Evolutionary conservation across 2,888 invertebrate genomes (phyloP).

Genomic region (Drymonia ruficornis): DNA sequence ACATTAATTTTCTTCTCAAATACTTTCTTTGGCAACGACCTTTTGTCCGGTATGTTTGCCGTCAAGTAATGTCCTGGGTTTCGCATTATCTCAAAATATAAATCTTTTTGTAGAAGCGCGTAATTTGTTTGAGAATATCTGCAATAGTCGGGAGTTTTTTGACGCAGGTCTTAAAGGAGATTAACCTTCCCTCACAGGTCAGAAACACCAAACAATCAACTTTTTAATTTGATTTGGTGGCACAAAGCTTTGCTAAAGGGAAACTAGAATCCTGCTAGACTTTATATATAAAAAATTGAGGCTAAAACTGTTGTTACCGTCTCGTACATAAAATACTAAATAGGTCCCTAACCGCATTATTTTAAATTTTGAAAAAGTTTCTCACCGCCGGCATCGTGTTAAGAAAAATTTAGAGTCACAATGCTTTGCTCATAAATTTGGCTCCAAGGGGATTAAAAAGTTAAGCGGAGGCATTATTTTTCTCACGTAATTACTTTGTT

Average conservation of each 20-base stretch:
- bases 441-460: slow-evolving; percentile 45
- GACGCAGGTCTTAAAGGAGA: background rate
- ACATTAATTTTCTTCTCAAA: slow-evolving; percentile 54
- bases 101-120: slow-evolving; percentile 37
- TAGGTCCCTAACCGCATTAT: slow-evolving; percentile 30
- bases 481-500: slow-evolving; percentile 48
- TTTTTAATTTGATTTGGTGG: too few relatives aligned
- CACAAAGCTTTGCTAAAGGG: too few relatives aligned
- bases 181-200: slow-evolving; percentile 9
- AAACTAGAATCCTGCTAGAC: too few relatives aligned
- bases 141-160: slow-evolving; percentile 20
- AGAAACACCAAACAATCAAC: slow-evolving; percentile 4
- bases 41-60: slow-evolving; percentile 49
- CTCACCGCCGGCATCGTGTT: slow-evolving; percentile 28
- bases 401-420: slow-evolving; percentile 48
- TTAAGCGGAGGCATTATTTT: slow-evolving; percentile 45
- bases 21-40: slow-evolving; percentile 43
- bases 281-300: background rate
- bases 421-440: slow-evolving; percentile 46
- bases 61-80: slow-evolving; percentile 38
- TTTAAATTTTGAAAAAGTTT: slow-evolving; percentile 37
- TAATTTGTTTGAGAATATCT: slow-evolving; percentile 31
- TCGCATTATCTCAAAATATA: slow-evolving; percentile 47
- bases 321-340: slow-evolving; percentile 27
- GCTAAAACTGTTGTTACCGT: slow-evolving; percentile 9